Percentiles rank a stretch among this genome's conserved stretches.
phyloP scores from a whole-genome alignment of 2,113 vertebrate genomes.

The Empidonax traillii region DNA sequence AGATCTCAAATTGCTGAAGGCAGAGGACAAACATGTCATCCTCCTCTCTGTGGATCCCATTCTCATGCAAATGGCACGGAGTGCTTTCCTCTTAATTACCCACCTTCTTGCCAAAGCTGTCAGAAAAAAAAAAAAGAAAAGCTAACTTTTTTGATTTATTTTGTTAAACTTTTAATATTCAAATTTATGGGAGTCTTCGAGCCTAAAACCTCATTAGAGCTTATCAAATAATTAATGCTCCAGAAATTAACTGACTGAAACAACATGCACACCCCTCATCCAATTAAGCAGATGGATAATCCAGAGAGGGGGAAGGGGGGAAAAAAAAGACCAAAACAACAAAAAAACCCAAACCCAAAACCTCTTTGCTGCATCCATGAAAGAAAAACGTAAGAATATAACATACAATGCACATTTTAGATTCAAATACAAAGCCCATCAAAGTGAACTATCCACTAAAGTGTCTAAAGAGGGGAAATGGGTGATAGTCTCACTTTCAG shows the following conservation, averaged over 20 bases:
- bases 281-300: conserved; percentile 49
- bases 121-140: not conserved
- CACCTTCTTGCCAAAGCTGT: conserved; percentile 30
- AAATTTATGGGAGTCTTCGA: conserved; percentile 45
- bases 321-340: not conserved
- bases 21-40: conserved; percentile 48
- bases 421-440: not conserved
- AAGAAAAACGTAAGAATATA: not conserved
- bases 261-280: not conserved
- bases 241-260: conserved; percentile 53
- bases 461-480: not conserved
- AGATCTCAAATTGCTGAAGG: conserved; percentile 14
- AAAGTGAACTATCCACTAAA: not conserved
- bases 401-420: not conserved
- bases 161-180: conserved; percentile 48
- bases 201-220: conserved; percentile 28
- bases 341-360: not conserved
- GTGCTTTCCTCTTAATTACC: conserved; percentile 16
- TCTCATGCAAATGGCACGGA: conserved; percentile 51
- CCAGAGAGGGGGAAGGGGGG: not conserved
- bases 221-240: conserved; percentile 57
- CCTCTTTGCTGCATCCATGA: not conserved
- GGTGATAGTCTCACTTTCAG: not conserved
- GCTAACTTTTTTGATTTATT: conserved; percentile 44
- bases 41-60: not conserved